These are phyloP conservation scores for Spea multiplicata DNA, from an alignment of 2,113 vertebrate species.

Conservation along the genomic window DNA sequence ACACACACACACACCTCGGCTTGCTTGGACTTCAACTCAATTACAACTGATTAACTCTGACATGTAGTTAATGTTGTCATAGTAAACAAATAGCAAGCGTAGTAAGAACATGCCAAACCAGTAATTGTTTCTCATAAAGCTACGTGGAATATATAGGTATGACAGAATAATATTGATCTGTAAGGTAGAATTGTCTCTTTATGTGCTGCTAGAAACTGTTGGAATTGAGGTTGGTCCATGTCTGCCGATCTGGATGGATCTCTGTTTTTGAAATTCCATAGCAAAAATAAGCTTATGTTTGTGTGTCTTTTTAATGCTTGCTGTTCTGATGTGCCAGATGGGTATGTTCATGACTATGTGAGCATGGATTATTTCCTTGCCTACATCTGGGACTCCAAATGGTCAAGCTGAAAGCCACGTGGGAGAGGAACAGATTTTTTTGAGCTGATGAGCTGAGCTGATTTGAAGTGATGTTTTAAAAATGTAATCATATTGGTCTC, in stretches of 20 bases:
- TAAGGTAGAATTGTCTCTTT: constrained; percentile 22
- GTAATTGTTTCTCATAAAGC: constrained; percentile 27
- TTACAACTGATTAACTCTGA: constrained; percentile 41
- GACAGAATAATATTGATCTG: constrained; percentile 28
- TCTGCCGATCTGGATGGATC: constrained; percentile 60
- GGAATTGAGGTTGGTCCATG: constrained; percentile 54
- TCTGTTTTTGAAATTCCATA: constrained; percentile 76
- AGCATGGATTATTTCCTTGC: constrained; percentile 89
- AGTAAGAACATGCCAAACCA: constrained; percentile 39
- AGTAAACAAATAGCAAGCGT: constrained; percentile 44
- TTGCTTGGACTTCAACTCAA: constrained; percentile 39
- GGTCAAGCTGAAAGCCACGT: constrained; percentile 76
- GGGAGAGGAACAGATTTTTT: constrained; percentile 65
- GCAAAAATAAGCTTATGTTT: constrained; percentile 73
- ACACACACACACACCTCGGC: background rate
- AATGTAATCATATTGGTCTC: no score
- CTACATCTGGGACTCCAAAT: constrained; percentile 95
- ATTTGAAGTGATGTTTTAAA: no score
- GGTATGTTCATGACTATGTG: constrained; percentile 83
- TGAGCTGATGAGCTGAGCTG: constrained; percentile 55
- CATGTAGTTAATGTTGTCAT: constrained; percentile 43
- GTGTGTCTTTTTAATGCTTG: constrained; percentile 71
- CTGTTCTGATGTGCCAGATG: constrained; percentile 85
- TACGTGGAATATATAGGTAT: background rate
- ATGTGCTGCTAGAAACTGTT: constrained; percentile 11